Evolutionary conservation across 2,888 invertebrate genomes (phyloP).

Genomic region (Polyploca ridens): DNA sequence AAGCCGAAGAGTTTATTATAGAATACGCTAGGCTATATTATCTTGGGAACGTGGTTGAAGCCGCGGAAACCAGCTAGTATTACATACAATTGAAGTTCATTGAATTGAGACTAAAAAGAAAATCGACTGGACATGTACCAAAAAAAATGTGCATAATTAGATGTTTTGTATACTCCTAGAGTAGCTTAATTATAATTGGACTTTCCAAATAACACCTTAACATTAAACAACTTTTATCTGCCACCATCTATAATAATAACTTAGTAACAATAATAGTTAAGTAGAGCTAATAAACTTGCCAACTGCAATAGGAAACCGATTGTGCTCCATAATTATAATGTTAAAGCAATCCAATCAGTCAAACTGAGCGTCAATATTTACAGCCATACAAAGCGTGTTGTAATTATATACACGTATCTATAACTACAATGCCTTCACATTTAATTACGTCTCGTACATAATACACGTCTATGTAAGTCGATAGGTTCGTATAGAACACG

Average conservation of each 20-base stretch:
- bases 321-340: slow-evolving; percentile 31
- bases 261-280: not conserved
- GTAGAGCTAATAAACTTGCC: not conserved
- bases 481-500: slow-evolving; percentile 13
- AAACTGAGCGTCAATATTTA: slow-evolving; percentile 51
- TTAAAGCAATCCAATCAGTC: slow-evolving; percentile 40
- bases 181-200: no score
- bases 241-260: slow-evolving; percentile 15
- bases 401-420: slow-evolving; percentile 35
- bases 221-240: no score
- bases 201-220: no score
- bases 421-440: slow-evolving; percentile 24
- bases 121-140: no score
- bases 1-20: no score
- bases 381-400: slow-evolving; percentile 43
- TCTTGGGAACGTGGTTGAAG: no score
- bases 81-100: no score
- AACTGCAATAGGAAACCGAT: slow-evolving; percentile 32
- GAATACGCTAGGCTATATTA: no score
- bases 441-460: slow-evolving; percentile 39
- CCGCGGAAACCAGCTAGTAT: no score
- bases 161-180: no score
- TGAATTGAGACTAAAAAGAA: no score
- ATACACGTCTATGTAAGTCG: slow-evolving; percentile 16
- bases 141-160: no score